Evolutionary conservation across 2,113 vertebrate species (phyloP), one percentile per base, ranked within the genome.

Genomic region (Lepidothrix coronata): DNA sequence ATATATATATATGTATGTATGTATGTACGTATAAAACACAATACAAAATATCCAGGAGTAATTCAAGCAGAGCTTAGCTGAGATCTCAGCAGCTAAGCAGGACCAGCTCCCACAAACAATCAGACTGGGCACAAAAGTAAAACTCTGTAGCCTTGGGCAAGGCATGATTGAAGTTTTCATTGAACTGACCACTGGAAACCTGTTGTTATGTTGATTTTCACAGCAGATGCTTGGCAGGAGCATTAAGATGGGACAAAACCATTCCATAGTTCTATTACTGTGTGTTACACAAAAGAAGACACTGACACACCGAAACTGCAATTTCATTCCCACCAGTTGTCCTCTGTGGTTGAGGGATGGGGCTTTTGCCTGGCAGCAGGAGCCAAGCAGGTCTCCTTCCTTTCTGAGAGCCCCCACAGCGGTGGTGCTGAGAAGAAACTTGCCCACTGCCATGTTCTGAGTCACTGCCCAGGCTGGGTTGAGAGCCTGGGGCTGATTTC

Each of bases 241-340:
- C 19, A 44, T 31, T 28, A 43, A 35, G 35, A 25, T 23, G 14
- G 28, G 8, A 57, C 2, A 57, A 62, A 84, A 49, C 37, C 14
- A 59, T 39, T 27, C 30, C 7, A 1, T 9, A 30, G 18, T 15
- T 82, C 30, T 66, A 2, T n/a, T 77, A 16, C 13, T 18, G 4
- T 49, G 7, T 62, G 30, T 31, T 46, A 31, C 12, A 59, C 55
- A 14, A 14, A 55, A n/a, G 66, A 55, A 55, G 39, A n/a, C 2
- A 3, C 3, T 1, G 3, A 49, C 30, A 22, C 12, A 11, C 1
- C 17, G 62, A 88, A 28, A 21, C 48, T 72, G 71, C 0, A 3
- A 15, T 33, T 59, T 33, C 48, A 20, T 48, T 71, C 28, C 25
- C 43, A 33, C 23, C 52, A 9, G 27, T 9, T 11, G 1, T 78